Conservation (phyloP, 1,140 invertebrate genomes). For the Drosophila pseudoobscura region DNA sequence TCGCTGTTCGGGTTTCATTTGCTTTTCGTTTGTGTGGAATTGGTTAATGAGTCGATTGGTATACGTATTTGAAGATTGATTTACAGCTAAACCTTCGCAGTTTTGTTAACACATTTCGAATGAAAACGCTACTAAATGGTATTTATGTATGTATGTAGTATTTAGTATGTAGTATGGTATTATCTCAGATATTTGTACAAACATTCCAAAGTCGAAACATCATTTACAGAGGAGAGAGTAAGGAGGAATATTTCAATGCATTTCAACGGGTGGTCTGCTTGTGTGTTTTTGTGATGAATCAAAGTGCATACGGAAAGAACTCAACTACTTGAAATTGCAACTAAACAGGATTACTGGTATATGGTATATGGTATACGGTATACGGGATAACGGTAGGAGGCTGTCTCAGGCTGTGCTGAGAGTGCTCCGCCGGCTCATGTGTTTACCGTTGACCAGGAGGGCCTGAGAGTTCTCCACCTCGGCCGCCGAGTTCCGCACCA, state of each 20-base stretch:
- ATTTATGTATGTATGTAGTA: background rate
- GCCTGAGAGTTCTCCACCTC: slow-evolving; percentile 89
- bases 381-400: slow-evolving; percentile 25
- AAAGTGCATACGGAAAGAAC: slow-evolving; percentile 71
- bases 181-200: slow-evolving; percentile 51
- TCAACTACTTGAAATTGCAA: slow-evolving; percentile 74
- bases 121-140: slow-evolving; percentile 60
- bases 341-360: slow-evolving; percentile 52
- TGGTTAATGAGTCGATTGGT: slow-evolving; percentile 11
- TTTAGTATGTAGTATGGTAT: no score
- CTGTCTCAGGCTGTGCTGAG: slow-evolving; percentile 7
- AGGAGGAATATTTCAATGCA: slow-evolving; percentile 11
- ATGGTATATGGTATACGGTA: slow-evolving; percentile 15
- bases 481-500: slow-evolving; percentile 89
- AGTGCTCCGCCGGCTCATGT: slow-evolving; percentile 17
- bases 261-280: slow-evolving; percentile 24
- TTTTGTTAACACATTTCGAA: slow-evolving; percentile 66
- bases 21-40: slow-evolving; percentile 18
- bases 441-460: slow-evolving; percentile 92
- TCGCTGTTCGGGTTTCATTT: slow-evolving; percentile 3
- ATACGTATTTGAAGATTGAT: slow-evolving; percentile 19
- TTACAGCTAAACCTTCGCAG: slow-evolving; percentile 79
- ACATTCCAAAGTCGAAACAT: slow-evolving; percentile 73
- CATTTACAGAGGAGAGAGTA: slow-evolving; percentile 52
- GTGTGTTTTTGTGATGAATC: slow-evolving; percentile 61